Conservation (phyloP, 2,888 invertebrate genomes). For the Caradrina clavipalpis region DNA sequence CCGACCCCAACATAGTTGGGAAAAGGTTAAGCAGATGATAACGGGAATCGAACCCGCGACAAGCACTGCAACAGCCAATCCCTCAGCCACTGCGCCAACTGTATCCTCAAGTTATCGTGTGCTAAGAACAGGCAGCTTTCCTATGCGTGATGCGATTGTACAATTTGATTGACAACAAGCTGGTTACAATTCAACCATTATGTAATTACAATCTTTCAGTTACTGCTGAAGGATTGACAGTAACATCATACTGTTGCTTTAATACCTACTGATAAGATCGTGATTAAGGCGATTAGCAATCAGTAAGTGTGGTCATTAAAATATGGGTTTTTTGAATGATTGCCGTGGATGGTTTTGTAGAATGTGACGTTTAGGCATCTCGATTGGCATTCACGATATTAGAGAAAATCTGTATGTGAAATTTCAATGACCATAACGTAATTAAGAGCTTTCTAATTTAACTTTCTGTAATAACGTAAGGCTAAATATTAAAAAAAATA, state of each 20-base stretch:
- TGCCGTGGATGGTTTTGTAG: background rate
- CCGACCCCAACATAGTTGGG: no score
- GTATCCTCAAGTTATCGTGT: no score
- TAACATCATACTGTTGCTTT: background rate
- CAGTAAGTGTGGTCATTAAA: background rate
- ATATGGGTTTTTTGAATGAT: background rate
- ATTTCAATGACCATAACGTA: no score
- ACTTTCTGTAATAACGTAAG: no score
- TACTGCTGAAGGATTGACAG: constrained; percentile 10
- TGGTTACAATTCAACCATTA: constrained; percentile 2
- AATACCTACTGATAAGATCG: constrained; percentile 24
- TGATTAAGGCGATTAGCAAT: constrained; percentile 22
- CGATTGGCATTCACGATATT: constrained; percentile 16
- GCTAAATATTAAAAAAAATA: no score
- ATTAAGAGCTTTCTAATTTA: no score
- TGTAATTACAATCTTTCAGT: constrained; percentile 26
- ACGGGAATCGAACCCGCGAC: no score
- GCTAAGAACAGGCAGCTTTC: constrained; percentile 21
- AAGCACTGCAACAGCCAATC: no score
- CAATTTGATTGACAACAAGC: constrained; percentile 31
- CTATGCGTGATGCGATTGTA: constrained; percentile 10
- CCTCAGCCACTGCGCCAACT: no score
- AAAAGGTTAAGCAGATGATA: no score
- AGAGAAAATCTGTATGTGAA: background rate
- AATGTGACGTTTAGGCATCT: background rate